These are phyloP conservation scores for Cyclophora punctaria DNA, from an alignment of 2,888 invertebrate species.

Conservation along the genomic window DNA sequence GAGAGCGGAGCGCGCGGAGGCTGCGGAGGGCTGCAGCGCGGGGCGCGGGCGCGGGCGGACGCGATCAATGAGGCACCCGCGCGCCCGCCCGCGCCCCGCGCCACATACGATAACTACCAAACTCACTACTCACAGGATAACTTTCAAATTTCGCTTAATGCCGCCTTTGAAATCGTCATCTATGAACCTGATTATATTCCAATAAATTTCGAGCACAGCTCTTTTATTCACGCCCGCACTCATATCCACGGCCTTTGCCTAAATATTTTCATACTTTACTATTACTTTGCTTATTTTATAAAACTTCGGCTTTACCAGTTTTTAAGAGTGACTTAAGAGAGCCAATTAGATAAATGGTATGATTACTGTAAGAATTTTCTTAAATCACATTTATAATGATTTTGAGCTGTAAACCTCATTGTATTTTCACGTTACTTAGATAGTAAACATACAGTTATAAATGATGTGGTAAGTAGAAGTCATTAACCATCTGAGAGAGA, in stretches of 20 bases:
- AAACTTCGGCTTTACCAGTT: too few relatives aligned
- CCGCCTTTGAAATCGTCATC: conserved; percentile 28
- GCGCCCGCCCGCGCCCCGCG: conserved; percentile 24
- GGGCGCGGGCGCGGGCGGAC: conserved; percentile 46
- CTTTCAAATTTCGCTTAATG: conserved; percentile 35
- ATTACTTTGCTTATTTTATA: too few relatives aligned
- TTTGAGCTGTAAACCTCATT: too few relatives aligned
- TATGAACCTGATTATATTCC: conserved; percentile 6
- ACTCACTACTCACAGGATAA: conserved; percentile 51
- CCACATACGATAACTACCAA: conserved; percentile 47
- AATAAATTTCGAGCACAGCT: conserved; percentile 5
- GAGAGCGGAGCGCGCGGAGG: conserved; percentile 31
- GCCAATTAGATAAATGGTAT: too few relatives aligned
- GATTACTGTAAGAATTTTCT: too few relatives aligned
- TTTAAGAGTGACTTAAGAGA: too few relatives aligned
- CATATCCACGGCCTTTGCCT: too few relatives aligned
- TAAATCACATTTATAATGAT: too few relatives aligned
- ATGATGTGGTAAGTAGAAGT: too few relatives aligned
- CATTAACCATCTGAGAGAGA: conserved; percentile 10
- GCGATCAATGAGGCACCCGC: conserved; percentile 64
- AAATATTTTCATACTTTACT: too few relatives aligned
- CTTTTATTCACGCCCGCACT: conserved; percentile 5
- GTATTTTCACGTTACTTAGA: too few relatives aligned
- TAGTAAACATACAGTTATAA: too few relatives aligned
- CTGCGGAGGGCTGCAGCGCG: conserved; percentile 32